phyloP scores from a whole-genome alignment of 2,888 invertebrate species.

The Hypomecis punctinalis region DNA sequence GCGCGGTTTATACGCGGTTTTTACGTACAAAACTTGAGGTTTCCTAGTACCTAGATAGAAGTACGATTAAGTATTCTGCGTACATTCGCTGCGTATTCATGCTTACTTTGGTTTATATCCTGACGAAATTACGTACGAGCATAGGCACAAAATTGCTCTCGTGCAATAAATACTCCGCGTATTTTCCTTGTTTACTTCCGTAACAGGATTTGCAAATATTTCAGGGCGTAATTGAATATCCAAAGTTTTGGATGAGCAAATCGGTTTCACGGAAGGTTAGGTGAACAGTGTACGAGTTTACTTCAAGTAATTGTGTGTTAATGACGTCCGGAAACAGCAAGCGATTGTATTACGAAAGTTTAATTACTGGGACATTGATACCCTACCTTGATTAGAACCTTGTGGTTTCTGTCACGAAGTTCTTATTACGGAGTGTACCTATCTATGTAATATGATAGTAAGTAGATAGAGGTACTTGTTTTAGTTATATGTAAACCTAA shows the following conservation, averaged over 20 bases:
- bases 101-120: slow-evolving; percentile 22
- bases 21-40: background rate
- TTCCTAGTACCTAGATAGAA: background rate
- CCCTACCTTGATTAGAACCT: slow-evolving; percentile 5
- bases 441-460: too few species aligned
- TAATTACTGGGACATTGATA: slow-evolving; percentile 19
- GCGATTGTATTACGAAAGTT: slow-evolving; percentile 24
- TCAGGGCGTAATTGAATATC: slow-evolving; percentile 28
- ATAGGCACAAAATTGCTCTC: slow-evolving; percentile 24
- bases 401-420: slow-evolving; percentile 4
- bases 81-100: background rate
- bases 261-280: slow-evolving; percentile 4
- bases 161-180: slow-evolving; percentile 10
- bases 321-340: slow-evolving; percentile 14
- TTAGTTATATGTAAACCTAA: too few species aligned
- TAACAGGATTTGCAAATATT: slow-evolving; percentile 28
- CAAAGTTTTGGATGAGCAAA: slow-evolving; percentile 9
- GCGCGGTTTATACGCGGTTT: slow-evolving; percentile 12
- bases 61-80: background rate
- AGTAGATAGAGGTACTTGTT: too few species aligned
- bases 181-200: slow-evolving; percentile 30
- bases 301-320: slow-evolving; percentile 4
- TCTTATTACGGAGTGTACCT: background rate
- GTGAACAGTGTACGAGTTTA: background rate
- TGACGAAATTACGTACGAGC: slow-evolving; percentile 22